These are phyloP conservation scores for Chiloscyllium punctatum DNA, from an alignment of 2,797 vertebrate genomes.

Conservation along the genomic window DNA sequence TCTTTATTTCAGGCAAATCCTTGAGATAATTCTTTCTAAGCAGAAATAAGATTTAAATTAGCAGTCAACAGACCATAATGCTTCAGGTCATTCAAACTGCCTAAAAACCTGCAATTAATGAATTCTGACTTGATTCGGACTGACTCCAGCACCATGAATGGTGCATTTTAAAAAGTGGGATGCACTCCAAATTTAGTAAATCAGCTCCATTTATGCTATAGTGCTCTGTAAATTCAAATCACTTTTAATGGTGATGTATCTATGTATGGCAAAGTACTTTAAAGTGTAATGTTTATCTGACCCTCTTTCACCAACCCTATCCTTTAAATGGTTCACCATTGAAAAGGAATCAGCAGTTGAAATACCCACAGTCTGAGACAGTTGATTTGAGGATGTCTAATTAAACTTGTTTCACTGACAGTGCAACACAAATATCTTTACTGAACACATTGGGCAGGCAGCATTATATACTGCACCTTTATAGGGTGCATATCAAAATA, in stretches of 20 bases:
- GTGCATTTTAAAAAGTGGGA: constrained; percentile 33
- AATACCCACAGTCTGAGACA: not conserved
- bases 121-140: constrained; percentile 5
- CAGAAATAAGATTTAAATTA: not conserved
- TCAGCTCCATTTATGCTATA: not conserved
- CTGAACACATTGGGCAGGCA: not conserved
- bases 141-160: constrained; percentile 35
- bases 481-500: not conserved
- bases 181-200: constrained; percentile 4
- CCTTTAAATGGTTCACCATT: not conserved
- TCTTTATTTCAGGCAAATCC: not conserved
- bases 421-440: not conserved
- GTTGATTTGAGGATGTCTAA: not conserved
- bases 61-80: not conserved
- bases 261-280: not conserved
- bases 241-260: not conserved
- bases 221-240: not conserved
- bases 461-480: not conserved
- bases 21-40: not conserved
- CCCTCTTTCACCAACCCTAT: not conserved
- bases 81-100: not conserved
- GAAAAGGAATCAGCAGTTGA: not conserved
- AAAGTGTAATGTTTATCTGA: not conserved
- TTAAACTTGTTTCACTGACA: not conserved
- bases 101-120: not conserved